phyloP scores from a whole-genome alignment of 2,888 invertebrate genomes.

The Alviniconcha strummeri region DNA sequence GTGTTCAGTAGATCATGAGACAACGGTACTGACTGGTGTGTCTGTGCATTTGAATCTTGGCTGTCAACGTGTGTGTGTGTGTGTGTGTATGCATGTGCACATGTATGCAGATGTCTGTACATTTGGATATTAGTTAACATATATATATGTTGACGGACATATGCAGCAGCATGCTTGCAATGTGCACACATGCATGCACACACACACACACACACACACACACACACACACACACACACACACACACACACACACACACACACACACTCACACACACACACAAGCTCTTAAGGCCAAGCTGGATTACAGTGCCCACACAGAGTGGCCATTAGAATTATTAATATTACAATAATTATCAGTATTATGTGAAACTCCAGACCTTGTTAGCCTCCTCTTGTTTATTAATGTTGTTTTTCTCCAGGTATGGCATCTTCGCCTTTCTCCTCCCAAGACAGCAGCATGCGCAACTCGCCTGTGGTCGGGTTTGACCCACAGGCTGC shows the following conservation, averaged over 20 bases:
- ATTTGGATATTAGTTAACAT: background rate
- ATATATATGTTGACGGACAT: background rate
- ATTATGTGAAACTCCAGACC: too few relatives aligned
- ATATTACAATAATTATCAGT: too few relatives aligned
- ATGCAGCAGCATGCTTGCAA: background rate
- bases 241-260: too few relatives aligned
- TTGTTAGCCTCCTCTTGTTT: background rate
- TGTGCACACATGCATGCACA: background rate
- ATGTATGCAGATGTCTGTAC: background rate
- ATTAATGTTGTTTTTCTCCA: conserved; percentile 37
- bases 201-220: background rate
- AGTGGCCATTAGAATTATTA: too few relatives aligned
- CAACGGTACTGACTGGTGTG: too few relatives aligned
- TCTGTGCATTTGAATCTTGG: too few relatives aligned
- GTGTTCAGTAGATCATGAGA: too few relatives aligned
- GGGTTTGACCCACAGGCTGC: conserved; percentile 42
- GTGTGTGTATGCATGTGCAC: background rate
- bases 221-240: too few relatives aligned
- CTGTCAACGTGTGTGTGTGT: background rate
- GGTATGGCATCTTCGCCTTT: conserved; percentile 67
- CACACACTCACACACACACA: too few relatives aligned
- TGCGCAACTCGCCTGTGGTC: conserved; percentile 67
- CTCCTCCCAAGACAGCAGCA: conserved; percentile 63
- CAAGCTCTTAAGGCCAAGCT: too few relatives aligned
- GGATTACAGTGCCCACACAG: too few relatives aligned